These are phyloP conservation scores for Acanthosepion lycidas DNA, from an alignment of 2,888 invertebrate species.

Conservation along the genomic window DNA sequence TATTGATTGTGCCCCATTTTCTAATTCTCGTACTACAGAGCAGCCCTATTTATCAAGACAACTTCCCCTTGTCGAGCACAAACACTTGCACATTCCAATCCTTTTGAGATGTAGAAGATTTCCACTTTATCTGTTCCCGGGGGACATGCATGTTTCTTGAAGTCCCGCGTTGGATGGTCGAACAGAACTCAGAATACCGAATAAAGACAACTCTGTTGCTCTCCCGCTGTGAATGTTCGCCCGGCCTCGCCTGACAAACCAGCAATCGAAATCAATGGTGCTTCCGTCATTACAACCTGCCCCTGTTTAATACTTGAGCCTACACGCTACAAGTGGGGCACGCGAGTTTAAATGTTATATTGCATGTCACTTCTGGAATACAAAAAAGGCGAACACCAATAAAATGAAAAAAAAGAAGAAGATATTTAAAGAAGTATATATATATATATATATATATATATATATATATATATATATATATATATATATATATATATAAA, in stretches of 20 bases:
- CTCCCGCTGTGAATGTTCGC: background rate
- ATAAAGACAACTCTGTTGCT: background rate
- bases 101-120: too few species aligned
- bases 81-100: constrained; percentile 16
- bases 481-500: too few species aligned
- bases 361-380: background rate
- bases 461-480: too few species aligned
- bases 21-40: background rate
- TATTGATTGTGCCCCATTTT: background rate
- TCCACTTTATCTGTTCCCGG: background rate
- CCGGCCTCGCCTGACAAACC: background rate
- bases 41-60: background rate
- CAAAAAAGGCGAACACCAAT: background rate
- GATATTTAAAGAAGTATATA: background rate
- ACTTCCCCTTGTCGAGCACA: background rate
- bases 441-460: too few species aligned
- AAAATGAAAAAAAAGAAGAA: background rate
- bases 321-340: background rate
- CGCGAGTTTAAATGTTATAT: background rate
- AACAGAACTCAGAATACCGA: background rate
- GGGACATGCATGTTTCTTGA: background rate
- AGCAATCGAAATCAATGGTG: background rate
- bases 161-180: background rate
- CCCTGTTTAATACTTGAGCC: background rate
- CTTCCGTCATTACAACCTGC: background rate